Evolutionary conservation across 2,113 vertebrate genomes (phyloP).

Genomic region (Prolemur simus): DNA sequence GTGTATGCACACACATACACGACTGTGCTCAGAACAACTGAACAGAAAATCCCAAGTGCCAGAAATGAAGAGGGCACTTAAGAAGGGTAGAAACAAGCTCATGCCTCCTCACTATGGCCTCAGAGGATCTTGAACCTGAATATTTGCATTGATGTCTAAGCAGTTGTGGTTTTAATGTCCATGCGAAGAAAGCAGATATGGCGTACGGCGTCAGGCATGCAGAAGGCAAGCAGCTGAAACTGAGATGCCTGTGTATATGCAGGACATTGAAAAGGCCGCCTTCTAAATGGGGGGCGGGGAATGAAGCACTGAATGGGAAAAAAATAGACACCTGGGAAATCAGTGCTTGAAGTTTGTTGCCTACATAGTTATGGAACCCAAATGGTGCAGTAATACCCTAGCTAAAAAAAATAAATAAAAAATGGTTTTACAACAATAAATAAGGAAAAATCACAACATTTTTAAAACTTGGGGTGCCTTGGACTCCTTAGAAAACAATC

Average conservation of each 20-base stretch:
- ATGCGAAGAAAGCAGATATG: not conserved
- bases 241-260: not conserved
- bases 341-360: not conserved
- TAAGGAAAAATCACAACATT: not conserved
- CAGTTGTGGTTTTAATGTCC: not conserved
- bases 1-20: not conserved
- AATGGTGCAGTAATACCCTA: not conserved
- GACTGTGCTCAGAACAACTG: not conserved
- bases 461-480: not conserved
- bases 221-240: not conserved
- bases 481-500: not conserved
- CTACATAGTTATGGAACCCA: not conserved
- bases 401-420: not conserved
- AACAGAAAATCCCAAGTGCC: not conserved
- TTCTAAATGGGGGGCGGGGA: not conserved
- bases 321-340: not conserved
- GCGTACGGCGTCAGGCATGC: not conserved
- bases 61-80: not conserved
- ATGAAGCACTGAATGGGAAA: not conserved
- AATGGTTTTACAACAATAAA: not conserved
- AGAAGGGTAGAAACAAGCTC: too few species aligned
- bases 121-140: not conserved
- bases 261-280: not conserved
- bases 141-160: not conserved
- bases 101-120: not conserved